Conservation (phyloP, 2,888 invertebrate genomes). For the Callyntrura sp. region DNA sequence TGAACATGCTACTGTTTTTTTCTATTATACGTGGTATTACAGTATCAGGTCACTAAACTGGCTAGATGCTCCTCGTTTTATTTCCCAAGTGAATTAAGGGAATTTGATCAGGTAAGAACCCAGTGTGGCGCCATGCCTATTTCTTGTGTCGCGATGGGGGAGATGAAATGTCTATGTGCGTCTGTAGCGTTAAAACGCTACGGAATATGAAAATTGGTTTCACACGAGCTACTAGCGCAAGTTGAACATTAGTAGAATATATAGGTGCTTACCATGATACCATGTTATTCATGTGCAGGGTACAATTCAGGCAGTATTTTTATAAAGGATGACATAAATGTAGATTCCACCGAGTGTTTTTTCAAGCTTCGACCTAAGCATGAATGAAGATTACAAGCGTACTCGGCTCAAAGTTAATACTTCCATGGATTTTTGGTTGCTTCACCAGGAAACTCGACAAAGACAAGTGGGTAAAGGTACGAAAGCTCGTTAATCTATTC, state of each 20-base stretch:
- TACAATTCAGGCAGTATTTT: too few relatives aligned
- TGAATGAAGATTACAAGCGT: neutral
- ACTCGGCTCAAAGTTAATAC: slow-evolving; percentile 17
- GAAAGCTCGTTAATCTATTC: slow-evolving; percentile 70
- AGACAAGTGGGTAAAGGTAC: slow-evolving; percentile 67
- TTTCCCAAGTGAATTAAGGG: slow-evolving; percentile 65
- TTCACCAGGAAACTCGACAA: slow-evolving; percentile 58
- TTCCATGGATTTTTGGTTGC: slow-evolving; percentile 28
- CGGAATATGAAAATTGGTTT: slow-evolving; percentile 47
- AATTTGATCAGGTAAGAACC: slow-evolving; percentile 71
- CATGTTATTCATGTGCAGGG: slow-evolving; percentile 13
- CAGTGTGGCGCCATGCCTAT: slow-evolving; percentile 63
- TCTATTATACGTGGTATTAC: slow-evolving; percentile 1
- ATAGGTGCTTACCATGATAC: too few relatives aligned
- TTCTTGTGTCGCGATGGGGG: slow-evolving; percentile 38
- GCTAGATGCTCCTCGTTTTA: slow-evolving; percentile 10
- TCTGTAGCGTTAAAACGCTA: slow-evolving; percentile 6
- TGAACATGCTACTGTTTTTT: slow-evolving; percentile 6
- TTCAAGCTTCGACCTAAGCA: neutral
- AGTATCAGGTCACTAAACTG: slow-evolving; percentile 34
- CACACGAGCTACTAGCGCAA: too few relatives aligned
- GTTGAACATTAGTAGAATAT: too few relatives aligned
- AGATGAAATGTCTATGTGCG: slow-evolving; percentile 1
- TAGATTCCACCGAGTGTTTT: slow-evolving; percentile 7
- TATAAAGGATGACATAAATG: neutral